These are phyloP conservation scores for Palythoa grandis DNA, from an alignment of 92 coral and sea anemone species.

Conservation along the genomic window DNA sequence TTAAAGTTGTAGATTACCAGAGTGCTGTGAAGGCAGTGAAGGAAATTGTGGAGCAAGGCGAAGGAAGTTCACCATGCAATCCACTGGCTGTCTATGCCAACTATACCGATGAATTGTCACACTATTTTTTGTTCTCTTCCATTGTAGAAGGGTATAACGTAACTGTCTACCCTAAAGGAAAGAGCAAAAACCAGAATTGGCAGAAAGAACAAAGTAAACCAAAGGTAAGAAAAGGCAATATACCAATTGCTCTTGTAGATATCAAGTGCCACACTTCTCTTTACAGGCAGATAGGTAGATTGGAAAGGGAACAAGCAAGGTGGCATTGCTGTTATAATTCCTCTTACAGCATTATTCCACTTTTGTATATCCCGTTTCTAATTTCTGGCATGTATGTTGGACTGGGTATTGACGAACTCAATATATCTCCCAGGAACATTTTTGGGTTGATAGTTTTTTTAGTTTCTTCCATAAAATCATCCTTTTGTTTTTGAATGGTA, in stretches of 20 bases:
- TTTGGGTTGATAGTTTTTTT: too few species aligned
- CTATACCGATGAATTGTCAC: constrained; percentile 60
- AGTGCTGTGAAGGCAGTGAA: constrained; percentile 73
- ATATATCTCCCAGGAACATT: too few species aligned
- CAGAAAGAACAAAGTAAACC: not conserved
- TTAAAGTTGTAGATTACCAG: constrained; percentile 57
- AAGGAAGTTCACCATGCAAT: constrained; percentile 82
- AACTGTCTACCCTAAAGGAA: constrained; percentile 33
- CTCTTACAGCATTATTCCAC: too few species aligned
- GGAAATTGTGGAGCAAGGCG: constrained; percentile 72
- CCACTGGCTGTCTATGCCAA: constrained; percentile 66
- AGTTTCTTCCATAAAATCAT: too few species aligned
- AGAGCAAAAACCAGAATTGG: not conserved
- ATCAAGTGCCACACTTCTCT: not conserved
- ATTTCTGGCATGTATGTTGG: too few species aligned
- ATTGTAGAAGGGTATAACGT: constrained; percentile 67
- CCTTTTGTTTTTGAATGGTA: too few species aligned
- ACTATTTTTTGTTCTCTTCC: constrained; percentile 71
- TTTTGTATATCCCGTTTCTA: too few species aligned
- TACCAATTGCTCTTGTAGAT: not conserved
- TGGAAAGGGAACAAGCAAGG: too few species aligned
- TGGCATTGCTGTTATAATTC: too few species aligned
- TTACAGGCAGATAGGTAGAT: not conserved
- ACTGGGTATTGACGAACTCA: too few species aligned
- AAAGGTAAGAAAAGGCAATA: not conserved